Evolutionary conservation across 2,888 invertebrate genomes (phyloP).

Genomic region (Drepanosiphum platanoidis): DNA sequence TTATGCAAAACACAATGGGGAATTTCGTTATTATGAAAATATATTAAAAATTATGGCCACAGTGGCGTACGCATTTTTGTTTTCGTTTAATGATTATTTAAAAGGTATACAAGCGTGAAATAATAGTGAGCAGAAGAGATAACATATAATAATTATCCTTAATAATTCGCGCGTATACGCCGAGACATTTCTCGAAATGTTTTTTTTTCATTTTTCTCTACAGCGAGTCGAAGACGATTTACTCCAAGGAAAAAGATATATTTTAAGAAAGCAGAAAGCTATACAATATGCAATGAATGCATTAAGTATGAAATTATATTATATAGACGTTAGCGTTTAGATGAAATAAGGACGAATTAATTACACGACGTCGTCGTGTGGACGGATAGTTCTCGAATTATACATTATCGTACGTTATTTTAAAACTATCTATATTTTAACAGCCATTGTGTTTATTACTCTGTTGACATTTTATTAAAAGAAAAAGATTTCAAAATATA

Average conservation of each 20-base stretch:
- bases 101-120: background rate
- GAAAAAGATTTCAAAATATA: background rate
- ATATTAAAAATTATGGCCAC: constrained; percentile 17
- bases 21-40: constrained; percentile 29
- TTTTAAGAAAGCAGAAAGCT: too few relatives aligned
- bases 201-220: background rate
- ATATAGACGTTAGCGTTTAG: background rate
- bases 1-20: constrained; percentile 20
- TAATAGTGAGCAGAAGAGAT: background rate
- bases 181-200: background rate
- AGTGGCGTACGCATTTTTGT: background rate
- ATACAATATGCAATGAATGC: background rate
- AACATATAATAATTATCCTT: background rate
- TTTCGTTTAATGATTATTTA: constrained; percentile 21
- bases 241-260: background rate
- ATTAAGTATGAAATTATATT: background rate
- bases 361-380: background rate
- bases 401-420: background rate
- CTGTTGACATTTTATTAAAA: background rate
- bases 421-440: background rate
- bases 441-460: background rate
- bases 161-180: background rate
- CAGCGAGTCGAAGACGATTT: background rate
- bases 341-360: background rate
- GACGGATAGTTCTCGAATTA: background rate